Evolutionary conservation across 2,113 vertebrate species (phyloP).

Genomic region (Mugil cephalus): DNA sequence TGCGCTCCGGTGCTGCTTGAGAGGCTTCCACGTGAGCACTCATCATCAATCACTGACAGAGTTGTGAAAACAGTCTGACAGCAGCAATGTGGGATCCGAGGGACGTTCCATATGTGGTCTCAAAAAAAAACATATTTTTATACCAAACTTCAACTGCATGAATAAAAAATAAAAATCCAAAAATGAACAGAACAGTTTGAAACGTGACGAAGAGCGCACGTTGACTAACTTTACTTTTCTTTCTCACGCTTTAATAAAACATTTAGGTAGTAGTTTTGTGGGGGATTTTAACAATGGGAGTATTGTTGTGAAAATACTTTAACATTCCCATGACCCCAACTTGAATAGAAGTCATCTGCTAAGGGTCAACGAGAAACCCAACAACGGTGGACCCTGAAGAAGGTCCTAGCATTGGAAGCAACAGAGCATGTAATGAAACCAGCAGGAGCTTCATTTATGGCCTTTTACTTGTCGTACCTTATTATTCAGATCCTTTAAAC

Average conservation of each 20-base stretch:
- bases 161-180: neutral
- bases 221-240: slow-evolving; percentile 11
- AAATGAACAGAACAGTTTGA: neutral
- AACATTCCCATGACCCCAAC: slow-evolving; percentile 38
- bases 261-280: slow-evolving; percentile 13
- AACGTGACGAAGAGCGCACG: neutral
- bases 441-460: slow-evolving; percentile 47
- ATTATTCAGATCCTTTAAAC: slow-evolving; percentile 15
- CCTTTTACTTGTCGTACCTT: slow-evolving; percentile 4
- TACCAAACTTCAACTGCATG: neutral
- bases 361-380: slow-evolving; percentile 39
- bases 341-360: slow-evolving; percentile 41
- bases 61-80: neutral
- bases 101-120: too few relatives aligned
- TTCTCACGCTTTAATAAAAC: slow-evolving; percentile 14
- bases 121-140: too few relatives aligned
- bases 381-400: slow-evolving; percentile 27
- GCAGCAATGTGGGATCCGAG: neutral
- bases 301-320: slow-evolving; percentile 43
- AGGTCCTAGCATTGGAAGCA: slow-evolving; percentile 12
- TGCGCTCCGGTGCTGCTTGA: too few relatives aligned
- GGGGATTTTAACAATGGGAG: slow-evolving; percentile 29
- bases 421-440: slow-evolving; percentile 45
- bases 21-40: neutral
- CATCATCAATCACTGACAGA: neutral